These are phyloP conservation scores for Oligia fasciuncula DNA, from an alignment of 2,888 invertebrate genomes.

Conservation along the genomic window DNA sequence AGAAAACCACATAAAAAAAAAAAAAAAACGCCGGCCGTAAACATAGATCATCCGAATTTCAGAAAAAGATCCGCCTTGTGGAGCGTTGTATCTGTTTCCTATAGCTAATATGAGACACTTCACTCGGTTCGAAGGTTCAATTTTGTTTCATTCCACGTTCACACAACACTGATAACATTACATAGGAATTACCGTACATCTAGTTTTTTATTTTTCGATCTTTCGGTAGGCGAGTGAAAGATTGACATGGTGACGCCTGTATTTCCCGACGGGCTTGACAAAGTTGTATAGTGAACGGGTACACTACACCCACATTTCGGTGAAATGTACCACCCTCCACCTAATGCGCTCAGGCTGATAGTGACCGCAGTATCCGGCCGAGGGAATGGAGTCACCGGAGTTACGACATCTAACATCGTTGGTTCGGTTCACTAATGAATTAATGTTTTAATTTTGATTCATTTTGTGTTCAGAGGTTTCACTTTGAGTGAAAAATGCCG, in stretches of 20 bases:
- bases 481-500: neutral
- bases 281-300: neutral
- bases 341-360: neutral
- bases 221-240: neutral
- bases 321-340: neutral
- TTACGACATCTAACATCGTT: neutral
- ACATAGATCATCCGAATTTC: too few species aligned
- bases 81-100: neutral
- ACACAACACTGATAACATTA: neutral
- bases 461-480: neutral
- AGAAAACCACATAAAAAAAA: neutral
- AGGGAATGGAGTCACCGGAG: neutral
- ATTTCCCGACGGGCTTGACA: neutral
- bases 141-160: neutral
- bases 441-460: neutral
- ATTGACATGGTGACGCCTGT: too few species aligned
- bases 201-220: neutral
- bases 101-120: neutral
- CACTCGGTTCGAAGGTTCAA: neutral
- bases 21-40: neutral
- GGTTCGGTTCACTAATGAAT: neutral
- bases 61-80: neutral
- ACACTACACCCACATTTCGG: neutral
- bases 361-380: neutral
- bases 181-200: neutral